A percentile compares a stretch with the other conserved stretches of the same genome.
Conservation (phyloP, 35 echinoderm and acorn worm species). For the Apostichopus parvimensis region DNA sequence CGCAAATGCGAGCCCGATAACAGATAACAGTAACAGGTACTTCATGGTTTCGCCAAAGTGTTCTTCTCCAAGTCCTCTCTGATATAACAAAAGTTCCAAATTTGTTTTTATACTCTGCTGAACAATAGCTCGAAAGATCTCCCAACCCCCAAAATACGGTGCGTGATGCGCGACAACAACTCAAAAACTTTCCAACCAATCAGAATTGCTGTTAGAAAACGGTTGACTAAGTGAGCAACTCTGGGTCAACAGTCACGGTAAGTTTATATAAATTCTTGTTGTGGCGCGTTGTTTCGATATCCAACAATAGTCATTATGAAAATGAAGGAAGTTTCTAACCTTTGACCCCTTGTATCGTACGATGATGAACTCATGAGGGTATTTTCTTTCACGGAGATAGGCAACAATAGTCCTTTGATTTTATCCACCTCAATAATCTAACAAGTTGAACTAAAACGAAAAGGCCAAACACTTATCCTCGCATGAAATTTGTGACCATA, state of each 20-base stretch:
- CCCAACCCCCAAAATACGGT: not conserved
- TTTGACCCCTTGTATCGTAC: not conserved
- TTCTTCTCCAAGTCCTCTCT: constrained; percentile 16
- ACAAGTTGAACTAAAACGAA: too few species aligned
- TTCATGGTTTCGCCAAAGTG: constrained; percentile 42
- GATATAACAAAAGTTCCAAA: not conserved
- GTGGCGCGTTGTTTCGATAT: not conserved
- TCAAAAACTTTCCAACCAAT: constrained; percentile 42
- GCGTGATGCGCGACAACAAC: not conserved
- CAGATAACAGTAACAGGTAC: constrained; percentile 1
- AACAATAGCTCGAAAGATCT: not conserved
- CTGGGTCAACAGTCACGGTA: constrained; percentile 1
- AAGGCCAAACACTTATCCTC: too few species aligned
- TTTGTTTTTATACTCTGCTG: constrained; percentile 21
- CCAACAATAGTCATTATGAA: not conserved
- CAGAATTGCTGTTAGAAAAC: constrained; percentile 39
- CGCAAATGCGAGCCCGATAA: constrained; percentile 40
- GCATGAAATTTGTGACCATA: too few species aligned
- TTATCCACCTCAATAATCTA: too few species aligned
- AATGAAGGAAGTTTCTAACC: not conserved
- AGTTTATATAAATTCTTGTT: not conserved
- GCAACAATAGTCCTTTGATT: too few species aligned
- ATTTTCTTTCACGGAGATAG: too few species aligned
- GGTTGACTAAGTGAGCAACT: not conserved
- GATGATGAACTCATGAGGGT: not conserved